Evolutionary conservation across 2,797 vertebrate genomes (phyloP), one percentile per base, ranked within the genome.

Genomic region (Anas bernieri): DNA sequence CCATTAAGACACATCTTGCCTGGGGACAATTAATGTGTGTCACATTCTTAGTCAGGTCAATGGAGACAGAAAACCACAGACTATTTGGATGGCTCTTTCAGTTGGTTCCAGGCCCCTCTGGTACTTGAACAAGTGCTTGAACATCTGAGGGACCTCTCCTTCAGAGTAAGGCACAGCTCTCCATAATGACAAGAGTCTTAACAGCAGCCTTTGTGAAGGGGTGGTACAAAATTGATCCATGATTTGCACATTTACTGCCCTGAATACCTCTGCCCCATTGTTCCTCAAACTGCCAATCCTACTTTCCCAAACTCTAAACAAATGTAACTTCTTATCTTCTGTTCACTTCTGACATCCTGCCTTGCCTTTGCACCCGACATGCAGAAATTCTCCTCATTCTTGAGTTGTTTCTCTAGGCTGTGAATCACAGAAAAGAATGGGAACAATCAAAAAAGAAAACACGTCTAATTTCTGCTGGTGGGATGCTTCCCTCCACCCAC

Each of bases 401-500:
- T 94, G 63, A 1, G 0, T 62, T 80, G 52, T 94, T 96, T 95
- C 94, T 93, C 85, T 90, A 70, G 91, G 83, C 87, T 83, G 55
- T 0, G 0, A 87, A 91, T 93, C 85, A 79, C 64, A 92, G 67
- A 48, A 55, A 94, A 94, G 80, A 92, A 96, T 91, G 90, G 83
- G 59, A 96, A 92, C 73, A 72, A 90, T 88, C 74, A 67, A 90
- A 81, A 95, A 91, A 69, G 68, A 90, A 91, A 94, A 95, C 74
- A 93, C 0, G 0, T 20, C 69, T 26, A 37, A 66, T 63, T 94
- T 88, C 50, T 69, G 37, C 52, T 13, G 17, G 59, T 78, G 58
- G 30, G 82, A 81, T 82, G 62, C 66, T 86, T 81, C 62, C 55
- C 50, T 90, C 76, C 79, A 81, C 73, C 82, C 58, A 17, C 62